A percentile compares a stretch with the other conserved stretches of the same genome.
These are phyloP conservation scores for Gnatocerus cornutus DNA, from an alignment of 2,888 invertebrate genomes.

Conservation along the genomic window DNA sequence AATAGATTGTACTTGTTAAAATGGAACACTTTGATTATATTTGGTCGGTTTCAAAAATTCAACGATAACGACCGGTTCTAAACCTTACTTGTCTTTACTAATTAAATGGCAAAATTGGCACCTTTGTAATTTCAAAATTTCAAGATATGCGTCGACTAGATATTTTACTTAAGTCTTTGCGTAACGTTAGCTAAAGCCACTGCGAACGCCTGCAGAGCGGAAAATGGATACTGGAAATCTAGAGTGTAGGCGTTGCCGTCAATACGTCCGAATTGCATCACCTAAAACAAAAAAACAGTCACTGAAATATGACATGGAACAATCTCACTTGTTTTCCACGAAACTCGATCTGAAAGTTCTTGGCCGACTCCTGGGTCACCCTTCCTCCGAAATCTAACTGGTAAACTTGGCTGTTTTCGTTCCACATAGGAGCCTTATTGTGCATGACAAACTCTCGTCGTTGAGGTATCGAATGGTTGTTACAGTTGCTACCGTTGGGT, in stretches of 20 bases:
- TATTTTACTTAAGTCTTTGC: conserved; percentile 88
- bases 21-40: conserved; percentile 18
- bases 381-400: conserved; percentile 99
- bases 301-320: no score
- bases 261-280: conserved; percentile 99
- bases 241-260: conserved; percentile 99
- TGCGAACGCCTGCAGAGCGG: conserved; percentile 98
- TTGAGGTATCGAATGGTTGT: conserved; percentile 71
- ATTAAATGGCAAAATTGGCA: conserved; percentile 40
- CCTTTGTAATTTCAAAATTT: conserved; percentile 23
- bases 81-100: conserved; percentile 18
- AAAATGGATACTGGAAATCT: conserved; percentile 99
- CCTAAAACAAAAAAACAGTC: conserved; percentile 79
- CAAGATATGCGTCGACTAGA: conserved; percentile 32
- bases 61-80: background rate
- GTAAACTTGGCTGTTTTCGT: conserved; percentile 99
- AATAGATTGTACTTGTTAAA: conserved; percentile 11
- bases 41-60: conserved; percentile 26
- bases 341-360: conserved; percentile 99
- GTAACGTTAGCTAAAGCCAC: conserved; percentile 98
- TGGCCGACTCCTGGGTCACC: conserved; percentile 99
- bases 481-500: conserved; percentile 71
- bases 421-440: conserved; percentile 95
- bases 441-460: conserved; percentile 94
- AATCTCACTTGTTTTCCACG: conserved; percentile 94